Conservation (phyloP, 2,113 vertebrate genomes). For the Melanocharis versteri region DNA sequence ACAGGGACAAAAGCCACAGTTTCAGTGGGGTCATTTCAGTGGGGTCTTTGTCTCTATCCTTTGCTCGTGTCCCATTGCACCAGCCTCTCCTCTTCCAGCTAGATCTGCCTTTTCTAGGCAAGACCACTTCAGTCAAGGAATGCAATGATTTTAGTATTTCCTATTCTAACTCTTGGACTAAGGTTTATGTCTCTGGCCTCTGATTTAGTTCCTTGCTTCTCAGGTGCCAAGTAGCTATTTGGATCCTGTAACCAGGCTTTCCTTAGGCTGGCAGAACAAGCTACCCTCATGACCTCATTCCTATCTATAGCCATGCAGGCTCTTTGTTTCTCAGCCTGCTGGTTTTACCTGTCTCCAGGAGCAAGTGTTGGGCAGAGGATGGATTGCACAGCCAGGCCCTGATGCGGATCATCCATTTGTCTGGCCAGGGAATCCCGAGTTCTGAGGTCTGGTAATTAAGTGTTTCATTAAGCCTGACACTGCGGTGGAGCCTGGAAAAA, state of each 20-base stretch:
- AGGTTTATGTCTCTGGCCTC: neutral
- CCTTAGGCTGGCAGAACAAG: neutral
- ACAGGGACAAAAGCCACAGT: neutral
- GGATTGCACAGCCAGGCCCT: neutral
- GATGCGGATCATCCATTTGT: neutral
- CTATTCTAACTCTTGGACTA: neutral
- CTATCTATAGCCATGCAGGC: neutral
- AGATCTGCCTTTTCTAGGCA: neutral
- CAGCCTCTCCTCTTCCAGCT: neutral
- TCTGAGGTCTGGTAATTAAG: slow-evolving; percentile 31
- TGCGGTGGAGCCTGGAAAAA: neutral
- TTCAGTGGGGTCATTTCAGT: neutral
- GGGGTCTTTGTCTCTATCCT: neutral
- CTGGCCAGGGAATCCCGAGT: neutral
- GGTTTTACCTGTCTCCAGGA: neutral
- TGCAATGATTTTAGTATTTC: neutral
- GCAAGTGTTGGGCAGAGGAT: neutral
- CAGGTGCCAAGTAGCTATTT: neutral
- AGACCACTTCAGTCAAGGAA: neutral
- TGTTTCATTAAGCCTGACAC: slow-evolving; percentile 43
- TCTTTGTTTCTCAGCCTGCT: neutral
- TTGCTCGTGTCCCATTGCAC: neutral
- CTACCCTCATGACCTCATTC: neutral
- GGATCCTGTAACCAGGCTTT: neutral
- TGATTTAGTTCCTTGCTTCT: neutral